These are phyloP conservation scores for Ochotona curzoniae DNA, from an alignment of 2,113 vertebrate species.

Conservation along the genomic window DNA sequence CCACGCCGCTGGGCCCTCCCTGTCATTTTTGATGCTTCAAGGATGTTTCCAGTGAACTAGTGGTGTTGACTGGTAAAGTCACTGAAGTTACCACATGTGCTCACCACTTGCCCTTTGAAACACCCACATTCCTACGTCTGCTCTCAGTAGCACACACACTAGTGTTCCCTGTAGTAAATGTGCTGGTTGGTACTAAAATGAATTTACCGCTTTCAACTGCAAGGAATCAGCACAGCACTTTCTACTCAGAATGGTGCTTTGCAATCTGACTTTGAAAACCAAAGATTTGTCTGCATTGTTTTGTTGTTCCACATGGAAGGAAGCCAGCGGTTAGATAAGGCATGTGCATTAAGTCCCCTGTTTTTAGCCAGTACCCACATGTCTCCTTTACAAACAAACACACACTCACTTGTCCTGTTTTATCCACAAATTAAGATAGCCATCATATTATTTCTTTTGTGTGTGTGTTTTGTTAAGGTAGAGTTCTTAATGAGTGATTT, in stretches of 20 bases:
- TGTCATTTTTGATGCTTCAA: slow-evolving; percentile 5
- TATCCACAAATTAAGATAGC: slow-evolving; percentile 86
- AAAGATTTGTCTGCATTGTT: slow-evolving; percentile 41
- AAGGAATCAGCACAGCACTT: slow-evolving; percentile 53
- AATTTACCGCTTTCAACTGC: slow-evolving; percentile 33
- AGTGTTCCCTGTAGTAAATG: not conserved
- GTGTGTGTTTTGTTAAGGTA: slow-evolving; percentile 80
- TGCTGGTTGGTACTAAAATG: not conserved
- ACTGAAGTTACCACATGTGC: not conserved
- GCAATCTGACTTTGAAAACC: slow-evolving; percentile 71
- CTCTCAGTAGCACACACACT: not conserved
- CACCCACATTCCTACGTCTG: not conserved
- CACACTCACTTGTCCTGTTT: slow-evolving; percentile 75
- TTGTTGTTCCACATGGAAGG: slow-evolving; percentile 72
- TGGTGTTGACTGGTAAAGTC: slow-evolving; percentile 28
- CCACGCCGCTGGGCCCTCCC: too few relatives aligned
- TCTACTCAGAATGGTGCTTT: slow-evolving; percentile 68
- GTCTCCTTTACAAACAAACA: slow-evolving; percentile 67
- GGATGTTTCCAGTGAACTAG: slow-evolving; percentile 41
- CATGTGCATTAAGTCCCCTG: slow-evolving; percentile 83
- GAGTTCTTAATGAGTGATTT: slow-evolving; percentile 81
- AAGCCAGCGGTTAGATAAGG: slow-evolving; percentile 77
- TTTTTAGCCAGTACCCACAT: slow-evolving; percentile 72
- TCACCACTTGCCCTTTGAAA: not conserved
- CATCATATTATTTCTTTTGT: slow-evolving; percentile 88